phyloP scores from a whole-genome alignment of 2,113 vertebrate genomes.

The Cyphomyrus plagiostoma region DNA sequence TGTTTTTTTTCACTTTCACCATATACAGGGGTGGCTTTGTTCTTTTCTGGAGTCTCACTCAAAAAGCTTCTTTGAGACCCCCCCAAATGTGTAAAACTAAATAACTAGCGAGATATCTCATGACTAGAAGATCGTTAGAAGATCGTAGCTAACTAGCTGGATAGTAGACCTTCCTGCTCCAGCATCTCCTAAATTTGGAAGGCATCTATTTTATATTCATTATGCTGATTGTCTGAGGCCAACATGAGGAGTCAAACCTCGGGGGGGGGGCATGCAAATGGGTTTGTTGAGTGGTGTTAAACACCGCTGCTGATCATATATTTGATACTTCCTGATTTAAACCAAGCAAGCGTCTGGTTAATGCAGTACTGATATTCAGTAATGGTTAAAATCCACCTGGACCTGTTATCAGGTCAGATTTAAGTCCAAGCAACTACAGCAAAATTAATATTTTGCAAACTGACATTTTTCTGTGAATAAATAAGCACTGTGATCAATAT shows the following conservation, averaged over 20 bases:
- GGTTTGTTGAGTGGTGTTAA: too few relatives aligned
- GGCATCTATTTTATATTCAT: neutral
- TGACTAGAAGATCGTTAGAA: neutral
- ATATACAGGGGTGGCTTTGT: neutral
- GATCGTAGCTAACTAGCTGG: neutral
- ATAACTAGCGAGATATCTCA: neutral
- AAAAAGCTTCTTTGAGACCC: neutral
- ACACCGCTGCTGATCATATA: neutral
- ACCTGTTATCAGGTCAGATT: neutral
- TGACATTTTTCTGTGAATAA: neutral
- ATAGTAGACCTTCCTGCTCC: neutral
- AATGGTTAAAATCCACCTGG: neutral
- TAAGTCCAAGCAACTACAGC: neutral
- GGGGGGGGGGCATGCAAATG: too few relatives aligned
- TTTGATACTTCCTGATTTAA: neutral
- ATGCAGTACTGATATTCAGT: neutral
- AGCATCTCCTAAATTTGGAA: neutral
- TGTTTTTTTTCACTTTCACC: neutral
- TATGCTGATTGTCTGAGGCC: neutral
- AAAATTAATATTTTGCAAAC: neutral
- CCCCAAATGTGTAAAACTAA: neutral
- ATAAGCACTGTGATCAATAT: neutral
- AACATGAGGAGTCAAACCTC: neutral
- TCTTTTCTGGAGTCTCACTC: neutral
- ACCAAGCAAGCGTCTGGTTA: neutral